phyloP scores from a whole-genome alignment of 2,888 invertebrate genomes.

The Patella depressa region DNA sequence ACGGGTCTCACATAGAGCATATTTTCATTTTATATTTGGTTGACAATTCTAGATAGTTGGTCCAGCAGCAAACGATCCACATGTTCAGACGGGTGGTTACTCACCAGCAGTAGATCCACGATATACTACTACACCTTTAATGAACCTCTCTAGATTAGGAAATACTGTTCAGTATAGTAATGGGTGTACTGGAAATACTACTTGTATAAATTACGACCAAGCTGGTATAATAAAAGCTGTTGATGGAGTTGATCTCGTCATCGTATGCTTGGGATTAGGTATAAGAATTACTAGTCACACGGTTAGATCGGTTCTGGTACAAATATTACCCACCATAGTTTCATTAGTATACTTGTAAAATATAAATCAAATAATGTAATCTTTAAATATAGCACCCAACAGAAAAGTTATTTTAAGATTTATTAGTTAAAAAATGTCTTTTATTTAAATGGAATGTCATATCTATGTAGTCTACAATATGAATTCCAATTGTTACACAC shows the following conservation, averaged over 20 bases:
- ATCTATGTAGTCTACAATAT: no score
- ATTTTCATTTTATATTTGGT: background rate
- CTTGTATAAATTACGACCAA: constrained; percentile 47
- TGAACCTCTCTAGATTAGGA: constrained; percentile 45
- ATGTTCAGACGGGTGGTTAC: constrained; percentile 61
- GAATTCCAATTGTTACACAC: constrained; percentile 3
- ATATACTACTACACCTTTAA: constrained; percentile 50
- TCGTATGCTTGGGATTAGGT: constrained; percentile 63
- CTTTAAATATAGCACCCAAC: no score
- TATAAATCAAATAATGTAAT: no score
- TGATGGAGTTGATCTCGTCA: constrained; percentile 43
- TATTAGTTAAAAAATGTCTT: no score
- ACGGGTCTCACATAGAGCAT: no score
- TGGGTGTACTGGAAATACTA: constrained; percentile 49
- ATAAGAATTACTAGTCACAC: background rate
- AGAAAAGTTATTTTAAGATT: no score
- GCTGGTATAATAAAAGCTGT: constrained; percentile 43
- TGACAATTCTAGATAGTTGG: constrained; percentile 56
- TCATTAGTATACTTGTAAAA: no score
- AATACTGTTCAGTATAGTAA: constrained; percentile 42
- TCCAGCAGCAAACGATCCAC: constrained; percentile 61
- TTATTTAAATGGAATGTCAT: no score
- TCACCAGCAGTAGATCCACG: constrained; percentile 42
- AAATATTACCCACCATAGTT: no score
- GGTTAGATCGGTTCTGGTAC: no score